Conservation (phyloP, 2,797 vertebrate genomes). For the Periparus ater region DNA sequence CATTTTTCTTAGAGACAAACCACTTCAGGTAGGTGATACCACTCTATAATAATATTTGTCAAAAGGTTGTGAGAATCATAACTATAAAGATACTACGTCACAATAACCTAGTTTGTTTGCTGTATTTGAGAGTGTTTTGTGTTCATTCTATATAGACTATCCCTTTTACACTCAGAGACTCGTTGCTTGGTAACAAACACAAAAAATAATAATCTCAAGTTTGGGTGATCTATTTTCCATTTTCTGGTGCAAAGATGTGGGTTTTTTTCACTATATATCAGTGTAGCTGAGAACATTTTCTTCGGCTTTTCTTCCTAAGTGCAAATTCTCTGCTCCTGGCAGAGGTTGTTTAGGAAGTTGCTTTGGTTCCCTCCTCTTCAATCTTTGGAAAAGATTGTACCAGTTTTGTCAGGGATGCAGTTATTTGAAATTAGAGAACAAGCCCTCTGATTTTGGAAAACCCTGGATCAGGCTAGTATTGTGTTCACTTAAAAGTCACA, state of each 20-base stretch:
- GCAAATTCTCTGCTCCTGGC: constrained; percentile 31
- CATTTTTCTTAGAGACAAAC: constrained; percentile 89
- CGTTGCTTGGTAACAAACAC: constrained; percentile 74
- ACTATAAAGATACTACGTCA: constrained; percentile 51
- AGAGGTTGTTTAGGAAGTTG: constrained; percentile 60
- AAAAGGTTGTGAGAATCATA: constrained; percentile 34
- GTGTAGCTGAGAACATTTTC: constrained; percentile 24
- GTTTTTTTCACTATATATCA: constrained; percentile 2
- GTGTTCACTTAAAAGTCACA: not conserved
- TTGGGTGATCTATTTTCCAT: constrained; percentile 54
- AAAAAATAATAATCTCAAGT: constrained; percentile 71
- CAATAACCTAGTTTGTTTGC: constrained; percentile 60
- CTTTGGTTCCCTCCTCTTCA: constrained; percentile 34
- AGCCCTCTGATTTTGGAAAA: constrained; percentile 28
- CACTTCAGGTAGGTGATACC: constrained; percentile 90
- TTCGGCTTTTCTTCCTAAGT: not conserved
- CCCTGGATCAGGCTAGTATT: not conserved
- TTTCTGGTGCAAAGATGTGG: constrained; percentile 37
- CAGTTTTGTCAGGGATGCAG: constrained; percentile 15
- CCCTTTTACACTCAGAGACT: constrained; percentile 65
- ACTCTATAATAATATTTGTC: constrained; percentile 67
- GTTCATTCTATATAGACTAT: constrained; percentile 50
- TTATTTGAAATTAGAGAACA: not conserved
- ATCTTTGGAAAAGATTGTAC: constrained; percentile 12
- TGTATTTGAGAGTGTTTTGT: constrained; percentile 45